Evolutionary conservation across 2,113 vertebrate species (phyloP).

Genomic region (Todiramphus chloris): DNA sequence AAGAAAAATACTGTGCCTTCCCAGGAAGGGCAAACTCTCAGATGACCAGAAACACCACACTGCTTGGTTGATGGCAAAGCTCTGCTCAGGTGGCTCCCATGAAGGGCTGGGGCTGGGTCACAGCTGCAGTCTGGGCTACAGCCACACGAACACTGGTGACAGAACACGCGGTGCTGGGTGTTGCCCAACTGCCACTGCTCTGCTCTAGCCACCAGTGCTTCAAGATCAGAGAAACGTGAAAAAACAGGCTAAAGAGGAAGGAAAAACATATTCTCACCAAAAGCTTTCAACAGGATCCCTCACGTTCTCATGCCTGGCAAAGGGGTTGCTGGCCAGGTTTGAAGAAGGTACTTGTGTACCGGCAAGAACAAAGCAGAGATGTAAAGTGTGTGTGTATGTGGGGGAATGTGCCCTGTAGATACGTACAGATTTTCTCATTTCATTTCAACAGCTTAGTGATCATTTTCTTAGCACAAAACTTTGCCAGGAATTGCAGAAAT

Average conservation of each 20-base stretch:
- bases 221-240: background rate
- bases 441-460: background rate
- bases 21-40: background rate
- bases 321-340: background rate
- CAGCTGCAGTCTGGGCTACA: fast-evolving
- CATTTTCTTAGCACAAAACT: background rate
- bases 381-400: background rate
- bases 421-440: background rate
- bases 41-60: background rate
- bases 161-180: background rate
- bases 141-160: background rate
- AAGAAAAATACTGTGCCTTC: background rate
- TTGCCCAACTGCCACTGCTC: background rate
- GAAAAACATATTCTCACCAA: background rate
- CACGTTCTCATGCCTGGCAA: background rate
- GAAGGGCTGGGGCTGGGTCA: background rate
- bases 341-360: background rate
- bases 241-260: background rate
- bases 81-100: fast-evolving
- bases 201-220: background rate
- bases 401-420: background rate
- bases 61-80: background rate
- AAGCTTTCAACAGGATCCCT: fast-evolving
- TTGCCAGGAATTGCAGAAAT: background rate
- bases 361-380: background rate